phyloP scores from a whole-genome alignment of 2,797 vertebrate genomes.

The Spondyliosoma cantharus region DNA sequence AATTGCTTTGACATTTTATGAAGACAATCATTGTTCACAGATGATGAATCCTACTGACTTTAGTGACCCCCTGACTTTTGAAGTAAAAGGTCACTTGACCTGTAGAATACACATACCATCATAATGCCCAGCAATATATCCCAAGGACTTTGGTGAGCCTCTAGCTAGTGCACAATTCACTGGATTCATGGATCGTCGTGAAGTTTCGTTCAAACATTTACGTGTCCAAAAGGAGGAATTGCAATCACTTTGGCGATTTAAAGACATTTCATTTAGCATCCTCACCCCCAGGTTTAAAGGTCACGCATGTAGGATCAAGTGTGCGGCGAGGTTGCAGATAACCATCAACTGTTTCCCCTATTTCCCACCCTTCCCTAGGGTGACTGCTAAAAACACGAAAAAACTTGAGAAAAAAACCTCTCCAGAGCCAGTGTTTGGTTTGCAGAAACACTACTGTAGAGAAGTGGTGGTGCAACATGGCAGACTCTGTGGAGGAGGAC shows the following conservation, averaged over 20 bases:
- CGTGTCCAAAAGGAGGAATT: neutral
- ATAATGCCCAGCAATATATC: neutral
- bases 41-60: conserved; percentile 26
- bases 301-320: no score
- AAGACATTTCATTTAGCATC: neutral
- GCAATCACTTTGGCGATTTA: neutral
- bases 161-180: neutral
- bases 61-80: neutral
- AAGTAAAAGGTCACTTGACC: neutral
- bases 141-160: neutral
- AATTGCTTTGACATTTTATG: conserved; percentile 1
- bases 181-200: neutral
- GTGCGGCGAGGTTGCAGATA: no score
- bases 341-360: no score
- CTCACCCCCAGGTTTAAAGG: neutral
- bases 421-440: no score
- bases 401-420: no score
- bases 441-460: no score
- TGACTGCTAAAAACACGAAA: no score
- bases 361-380: no score
- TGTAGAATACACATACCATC: neutral
- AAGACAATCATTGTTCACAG: conserved; percentile 14
- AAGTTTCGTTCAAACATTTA: neutral
- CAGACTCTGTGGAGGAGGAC: no score
- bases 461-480: no score